phyloP scores from a whole-genome alignment of 2,113 vertebrate species.

The Ctenomys sociabilis region DNA sequence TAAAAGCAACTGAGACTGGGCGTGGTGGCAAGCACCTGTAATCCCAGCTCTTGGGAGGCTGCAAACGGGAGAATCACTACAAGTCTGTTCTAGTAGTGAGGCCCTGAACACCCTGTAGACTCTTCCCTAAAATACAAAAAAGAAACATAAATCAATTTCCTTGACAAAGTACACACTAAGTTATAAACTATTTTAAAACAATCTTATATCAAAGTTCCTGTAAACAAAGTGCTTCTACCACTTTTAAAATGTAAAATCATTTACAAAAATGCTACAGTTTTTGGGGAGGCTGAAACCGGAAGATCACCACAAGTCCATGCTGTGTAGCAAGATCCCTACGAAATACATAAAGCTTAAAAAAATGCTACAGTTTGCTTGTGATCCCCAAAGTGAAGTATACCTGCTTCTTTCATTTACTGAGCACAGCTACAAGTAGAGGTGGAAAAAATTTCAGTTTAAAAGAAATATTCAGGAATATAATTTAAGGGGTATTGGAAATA shows the following conservation, averaged over 20 bases:
- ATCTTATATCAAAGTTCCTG: constrained; percentile 48
- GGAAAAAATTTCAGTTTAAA: constrained; percentile 58
- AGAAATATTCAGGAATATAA: constrained; percentile 56
- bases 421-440: constrained; percentile 31
- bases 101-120: no score
- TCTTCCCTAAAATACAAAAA: no score
- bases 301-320: no score
- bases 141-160: no score
- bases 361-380: not conserved
- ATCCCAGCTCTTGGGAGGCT: no score
- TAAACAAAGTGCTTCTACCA: constrained; percentile 24
- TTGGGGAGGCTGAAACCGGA: no score
- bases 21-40: no score
- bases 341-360: no score
- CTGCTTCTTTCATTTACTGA: constrained; percentile 40
- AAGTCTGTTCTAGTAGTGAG: no score
- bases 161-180: constrained; percentile 49
- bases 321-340: no score
- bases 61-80: no score
- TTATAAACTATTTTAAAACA: constrained; percentile 29
- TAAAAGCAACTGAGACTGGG: no score
- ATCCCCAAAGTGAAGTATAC: constrained; percentile 24
- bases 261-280: constrained; percentile 42
- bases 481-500: constrained; percentile 41
- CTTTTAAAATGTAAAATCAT: constrained; percentile 59